Percentiles rank a stretch among this genome's conserved stretches.
phyloP scores from a whole-genome alignment of 2,113 vertebrate genomes.

The Pandion haliaetus region DNA sequence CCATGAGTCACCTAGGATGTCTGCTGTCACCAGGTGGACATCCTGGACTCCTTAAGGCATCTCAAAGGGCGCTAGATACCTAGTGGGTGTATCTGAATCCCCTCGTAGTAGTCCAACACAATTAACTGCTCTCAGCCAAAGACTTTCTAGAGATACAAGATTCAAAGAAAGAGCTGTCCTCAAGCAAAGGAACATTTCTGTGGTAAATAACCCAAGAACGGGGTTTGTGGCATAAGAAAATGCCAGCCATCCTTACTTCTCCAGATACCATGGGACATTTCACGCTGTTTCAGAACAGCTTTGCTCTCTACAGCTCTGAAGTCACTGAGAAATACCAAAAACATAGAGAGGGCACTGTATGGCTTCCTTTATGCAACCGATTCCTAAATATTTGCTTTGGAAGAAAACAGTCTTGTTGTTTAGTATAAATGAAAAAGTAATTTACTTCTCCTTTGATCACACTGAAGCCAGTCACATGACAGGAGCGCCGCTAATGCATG shows the following conservation, averaged over 20 bases:
- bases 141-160: neutral
- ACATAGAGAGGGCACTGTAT: neutral
- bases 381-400: constrained; percentile 35
- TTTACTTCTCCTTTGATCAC: constrained; percentile 23
- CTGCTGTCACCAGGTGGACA: neutral
- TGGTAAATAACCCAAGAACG: neutral
- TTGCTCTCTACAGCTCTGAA: neutral
- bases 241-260: neutral
- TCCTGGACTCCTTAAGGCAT: neutral
- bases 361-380: neutral
- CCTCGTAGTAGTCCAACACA: neutral
- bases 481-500: neutral
- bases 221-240: neutral
- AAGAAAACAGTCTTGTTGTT: neutral
- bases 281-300: neutral
- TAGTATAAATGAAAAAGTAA: neutral
- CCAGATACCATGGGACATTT: neutral
- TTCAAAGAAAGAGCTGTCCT: neutral
- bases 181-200: neutral
- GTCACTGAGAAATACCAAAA: neutral
- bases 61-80: neutral
- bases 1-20: neutral
- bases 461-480: neutral
- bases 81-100: neutral
- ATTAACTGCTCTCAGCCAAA: neutral